Evolutionary conservation across 2,113 vertebrate genomes (phyloP), one percentile per base, ranked within the genome.

Genomic region (Aythya baeri): DNA sequence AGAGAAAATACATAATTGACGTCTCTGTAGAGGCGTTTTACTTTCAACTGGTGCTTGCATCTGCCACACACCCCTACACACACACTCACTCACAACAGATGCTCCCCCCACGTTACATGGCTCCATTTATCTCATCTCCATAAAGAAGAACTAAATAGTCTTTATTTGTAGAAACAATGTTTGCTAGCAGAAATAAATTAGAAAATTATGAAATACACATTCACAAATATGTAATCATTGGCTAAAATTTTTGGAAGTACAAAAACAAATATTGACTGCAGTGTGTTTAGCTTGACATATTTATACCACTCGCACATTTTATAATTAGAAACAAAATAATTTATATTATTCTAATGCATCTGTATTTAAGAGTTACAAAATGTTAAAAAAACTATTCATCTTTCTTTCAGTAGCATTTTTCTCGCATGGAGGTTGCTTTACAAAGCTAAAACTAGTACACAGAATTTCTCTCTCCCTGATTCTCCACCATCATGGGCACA

Each of bases 231-330:
- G 11, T 74, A 86, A 70, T n/a, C 13, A 75, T 52, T 88, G 72
- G 54, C 79, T 94, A 59, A 86, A 88, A 68, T 17, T 86, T 80
- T 50, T 38, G 41, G 38, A 92, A 90, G 61, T 41, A 78, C 57
- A 90, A 86, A 94, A 84, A 50, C 81, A 88, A 96, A 96, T 92
- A 97, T 77, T 95, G 76, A 80, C 68, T 82, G 38, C 23, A 55
- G 23, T 67, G 83, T 84, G 34, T 58, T 84, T 80, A 58, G n/a
- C 10, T 86, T 82, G 80, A 41, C 22, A 11, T 70, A 74, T 82
- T 85, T 91, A 17, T 55, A 82, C 34, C n/a, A 34, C 15, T 85
- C 4, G 8, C 58, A 79, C 41, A 65, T 86, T 78, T 90, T 90
- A 36, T 15, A 80, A 44, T 70, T 67, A 79, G 16, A 77, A 95